phyloP scores from a whole-genome alignment of 2,113 vertebrate species.

The Dipodomys stephensi region DNA sequence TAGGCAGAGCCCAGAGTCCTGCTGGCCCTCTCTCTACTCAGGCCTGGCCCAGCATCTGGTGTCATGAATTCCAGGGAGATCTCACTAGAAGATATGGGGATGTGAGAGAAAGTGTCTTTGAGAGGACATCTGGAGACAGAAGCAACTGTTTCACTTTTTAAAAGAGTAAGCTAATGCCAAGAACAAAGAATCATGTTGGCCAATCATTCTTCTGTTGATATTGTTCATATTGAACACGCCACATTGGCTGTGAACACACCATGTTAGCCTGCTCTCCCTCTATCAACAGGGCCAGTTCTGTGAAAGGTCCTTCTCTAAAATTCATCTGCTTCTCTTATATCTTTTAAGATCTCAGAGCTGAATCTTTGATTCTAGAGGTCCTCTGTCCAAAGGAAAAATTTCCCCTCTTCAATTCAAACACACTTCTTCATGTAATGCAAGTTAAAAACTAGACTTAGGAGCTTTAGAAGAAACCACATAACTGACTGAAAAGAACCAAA shows the following conservation, averaged over 20 bases:
- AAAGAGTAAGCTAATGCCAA: neutral
- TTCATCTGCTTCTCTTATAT: neutral
- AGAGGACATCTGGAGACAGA: conserved; percentile 2
- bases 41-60: neutral
- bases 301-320: neutral
- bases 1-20: neutral
- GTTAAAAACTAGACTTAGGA: neutral
- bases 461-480: neutral
- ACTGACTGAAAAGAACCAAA: conserved; percentile 12
- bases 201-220: neutral
- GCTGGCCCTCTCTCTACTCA: neutral
- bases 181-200: neutral
- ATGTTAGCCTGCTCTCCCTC: neutral
- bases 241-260: too few species aligned
- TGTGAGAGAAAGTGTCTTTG: neutral
- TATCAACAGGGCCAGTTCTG: neutral
- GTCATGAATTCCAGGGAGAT: neutral
- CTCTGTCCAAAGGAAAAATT: neutral
- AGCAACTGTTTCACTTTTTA: neutral
- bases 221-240: neutral
- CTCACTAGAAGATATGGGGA: neutral
- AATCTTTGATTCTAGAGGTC: neutral
- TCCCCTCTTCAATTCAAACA: neutral
- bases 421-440: neutral
- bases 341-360: neutral